Conservation (phyloP, 2,113 vertebrate genomes). For the Catharus fuscescens region DNA sequence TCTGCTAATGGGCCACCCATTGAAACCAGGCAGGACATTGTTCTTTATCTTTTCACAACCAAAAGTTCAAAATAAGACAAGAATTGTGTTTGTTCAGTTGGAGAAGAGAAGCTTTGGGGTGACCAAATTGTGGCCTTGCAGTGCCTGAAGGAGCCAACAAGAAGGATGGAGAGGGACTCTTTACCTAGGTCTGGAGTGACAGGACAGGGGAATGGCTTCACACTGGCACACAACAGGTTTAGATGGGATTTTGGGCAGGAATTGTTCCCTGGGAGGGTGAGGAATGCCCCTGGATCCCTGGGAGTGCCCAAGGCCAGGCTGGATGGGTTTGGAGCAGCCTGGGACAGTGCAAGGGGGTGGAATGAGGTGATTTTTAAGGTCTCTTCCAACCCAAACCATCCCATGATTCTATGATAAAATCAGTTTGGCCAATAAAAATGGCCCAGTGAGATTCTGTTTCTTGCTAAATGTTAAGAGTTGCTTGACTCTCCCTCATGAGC, state of each 20-base stretch:
- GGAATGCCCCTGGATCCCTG: not conserved
- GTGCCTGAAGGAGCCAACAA: not conserved
- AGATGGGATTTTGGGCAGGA: not conserved
- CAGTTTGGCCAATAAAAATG: not conserved
- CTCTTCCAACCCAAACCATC: not conserved
- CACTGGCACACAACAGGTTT: not conserved
- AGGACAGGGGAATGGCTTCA: not conserved
- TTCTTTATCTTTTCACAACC: too few species aligned
- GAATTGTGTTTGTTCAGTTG: not conserved
- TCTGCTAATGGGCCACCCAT: too few species aligned
- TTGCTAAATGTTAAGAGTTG: not conserved
- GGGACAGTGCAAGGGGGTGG: fast-evolving
- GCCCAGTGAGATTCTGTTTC: not conserved
- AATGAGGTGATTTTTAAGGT: not conserved
- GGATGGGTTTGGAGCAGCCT: fast-evolving
- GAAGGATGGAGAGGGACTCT: too few species aligned
- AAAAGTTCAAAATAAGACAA: not conserved
- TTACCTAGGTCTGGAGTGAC: not conserved
- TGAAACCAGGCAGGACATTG: too few species aligned
- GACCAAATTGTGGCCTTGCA: not conserved
- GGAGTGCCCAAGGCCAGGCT: fast-evolving
- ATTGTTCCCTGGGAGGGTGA: fast-evolving
- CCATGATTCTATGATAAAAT: not conserved
- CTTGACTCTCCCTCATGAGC: fast-evolving
- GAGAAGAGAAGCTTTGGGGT: not conserved